These are phyloP conservation scores for Hydropotes inermis DNA, from an alignment of 2,113 vertebrate species.

Conservation along the genomic window DNA sequence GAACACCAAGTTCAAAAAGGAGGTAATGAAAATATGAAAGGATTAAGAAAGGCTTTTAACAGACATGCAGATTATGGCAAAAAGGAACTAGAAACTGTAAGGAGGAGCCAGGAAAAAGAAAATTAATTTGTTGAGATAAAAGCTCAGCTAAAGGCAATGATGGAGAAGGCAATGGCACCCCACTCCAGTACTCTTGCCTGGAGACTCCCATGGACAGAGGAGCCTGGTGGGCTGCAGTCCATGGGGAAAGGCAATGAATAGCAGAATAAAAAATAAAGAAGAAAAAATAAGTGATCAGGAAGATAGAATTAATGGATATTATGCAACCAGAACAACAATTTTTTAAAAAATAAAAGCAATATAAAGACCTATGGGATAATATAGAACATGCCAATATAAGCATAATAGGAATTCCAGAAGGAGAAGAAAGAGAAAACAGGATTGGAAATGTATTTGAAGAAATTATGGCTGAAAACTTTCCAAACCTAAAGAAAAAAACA, in stretches of 20 bases:
- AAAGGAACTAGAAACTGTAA: neutral
- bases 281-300: neutral
- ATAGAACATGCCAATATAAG: neutral
- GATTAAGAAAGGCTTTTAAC: neutral
- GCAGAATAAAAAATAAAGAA: neutral
- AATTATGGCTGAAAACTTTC: neutral
- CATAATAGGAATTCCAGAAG: neutral
- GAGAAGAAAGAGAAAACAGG: neutral
- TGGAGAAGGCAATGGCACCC: no score
- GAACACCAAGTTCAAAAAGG: neutral
- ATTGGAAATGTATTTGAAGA: neutral
- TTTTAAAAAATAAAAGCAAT: neutral
- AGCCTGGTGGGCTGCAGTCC: no score
- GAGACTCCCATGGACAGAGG: no score
- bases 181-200: no score
- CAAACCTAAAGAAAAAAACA: neutral
- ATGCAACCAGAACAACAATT: neutral
- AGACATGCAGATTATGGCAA: neutral
- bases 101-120: neutral
- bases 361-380: neutral
- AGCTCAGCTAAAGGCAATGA: neutral
- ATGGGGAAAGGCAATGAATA: neutral
- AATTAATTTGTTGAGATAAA: neutral
- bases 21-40: neutral
- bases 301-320: neutral